Conservation (phyloP, 2,888 invertebrate genomes). For the Leptinotarsa rubiginosa region DNA sequence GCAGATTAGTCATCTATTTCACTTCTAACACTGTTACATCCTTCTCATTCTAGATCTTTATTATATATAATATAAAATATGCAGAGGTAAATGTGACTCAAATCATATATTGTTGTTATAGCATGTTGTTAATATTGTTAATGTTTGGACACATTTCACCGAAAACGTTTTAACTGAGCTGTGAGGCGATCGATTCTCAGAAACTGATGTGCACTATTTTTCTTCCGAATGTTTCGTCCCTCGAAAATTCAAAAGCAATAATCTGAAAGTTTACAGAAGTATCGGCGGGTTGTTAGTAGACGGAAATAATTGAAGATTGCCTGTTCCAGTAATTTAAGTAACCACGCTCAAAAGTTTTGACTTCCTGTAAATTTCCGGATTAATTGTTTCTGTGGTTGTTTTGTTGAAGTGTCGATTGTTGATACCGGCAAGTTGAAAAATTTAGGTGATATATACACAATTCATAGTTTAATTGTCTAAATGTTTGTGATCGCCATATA, state of each 20-base stretch:
- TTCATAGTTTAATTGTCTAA: conserved; percentile 58
- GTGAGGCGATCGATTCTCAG: conserved; percentile 23
- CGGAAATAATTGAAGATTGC: neutral
- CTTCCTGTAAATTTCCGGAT: neutral
- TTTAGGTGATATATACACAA: conserved; percentile 56
- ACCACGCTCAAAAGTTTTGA: neutral
- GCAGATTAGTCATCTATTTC: conserved; percentile 57
- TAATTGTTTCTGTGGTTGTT: conserved; percentile 8
- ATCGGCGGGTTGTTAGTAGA: neutral
- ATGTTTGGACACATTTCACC: conserved; percentile 60
- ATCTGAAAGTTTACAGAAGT: neutral
- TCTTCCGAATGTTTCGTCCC: neutral
- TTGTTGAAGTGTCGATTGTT: conserved; percentile 16
- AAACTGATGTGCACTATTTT: conserved; percentile 4
- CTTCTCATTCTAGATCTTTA: conserved; percentile 56
- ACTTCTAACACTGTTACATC: conserved; percentile 57
- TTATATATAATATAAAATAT: conserved; percentile 55
- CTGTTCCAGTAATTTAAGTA: too few species aligned
- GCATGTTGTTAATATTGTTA: conserved; percentile 69
- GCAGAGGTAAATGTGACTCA: conserved; percentile 59
- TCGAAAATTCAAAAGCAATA: neutral
- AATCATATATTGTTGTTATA: conserved; percentile 66
- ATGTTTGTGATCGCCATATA: conserved; percentile 62
- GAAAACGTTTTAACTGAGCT: conserved; percentile 49
- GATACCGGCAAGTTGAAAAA: conserved; percentile 53